Evolutionary conservation across 30 jellyfish, hydroid and myxozoan genomes (phyloP), one percentile per base, ranked within the genome.

Genomic region (Chrysaora quinquecirrha): DNA sequence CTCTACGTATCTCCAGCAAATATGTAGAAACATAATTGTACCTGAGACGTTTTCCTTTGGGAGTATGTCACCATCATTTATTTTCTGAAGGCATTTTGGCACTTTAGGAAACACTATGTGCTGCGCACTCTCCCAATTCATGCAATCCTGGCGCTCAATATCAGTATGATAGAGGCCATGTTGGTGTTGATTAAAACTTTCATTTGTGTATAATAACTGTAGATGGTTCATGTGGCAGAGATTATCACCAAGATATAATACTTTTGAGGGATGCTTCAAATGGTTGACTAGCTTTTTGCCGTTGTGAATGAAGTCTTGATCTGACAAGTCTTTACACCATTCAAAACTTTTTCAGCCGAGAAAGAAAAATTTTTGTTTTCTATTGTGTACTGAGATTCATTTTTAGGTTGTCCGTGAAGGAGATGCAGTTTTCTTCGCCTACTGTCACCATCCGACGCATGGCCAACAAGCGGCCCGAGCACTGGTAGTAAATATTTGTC

Each of bases 371-470:
- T 60, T 10, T 60, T 25, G 72, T 9, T n/a, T n/a, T n/a, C n/a
- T n/a, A n/a, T n/a, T n/a, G n/a, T n/a, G n/a, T n/a, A n/a, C n/a
- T n/a, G n/a, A n/a, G n/a, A n/a, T n/a, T n/a, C n/a, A n/a, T n/a
- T n/a, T n/a, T n/a, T n/a, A n/a, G n/a, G n/a, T n/a, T n/a, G n/a
- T n/a, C n/a, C 23, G 33, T 60, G 33, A 6, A 60, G 23, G 10
- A 60, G n/a, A n/a, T 21, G 72, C 23, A 21, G 33, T 48, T 72
- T 72, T 0, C 84, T 2, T 46, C 75, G 18, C 25, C 84, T 72
- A 0, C 43, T 10, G 1, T 34, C 84, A n/a, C 84, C 84, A 72
- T 72, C 84, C 0, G 84, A 72, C 46, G 84, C 84, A 72, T 20
- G 21, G 21, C 84, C 84, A 38, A 72, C 4, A 9, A 72, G 25